Evolutionary conservation across 2,113 vertebrate species (phyloP).

Genomic region (Potamarius usumacintae): DNA sequence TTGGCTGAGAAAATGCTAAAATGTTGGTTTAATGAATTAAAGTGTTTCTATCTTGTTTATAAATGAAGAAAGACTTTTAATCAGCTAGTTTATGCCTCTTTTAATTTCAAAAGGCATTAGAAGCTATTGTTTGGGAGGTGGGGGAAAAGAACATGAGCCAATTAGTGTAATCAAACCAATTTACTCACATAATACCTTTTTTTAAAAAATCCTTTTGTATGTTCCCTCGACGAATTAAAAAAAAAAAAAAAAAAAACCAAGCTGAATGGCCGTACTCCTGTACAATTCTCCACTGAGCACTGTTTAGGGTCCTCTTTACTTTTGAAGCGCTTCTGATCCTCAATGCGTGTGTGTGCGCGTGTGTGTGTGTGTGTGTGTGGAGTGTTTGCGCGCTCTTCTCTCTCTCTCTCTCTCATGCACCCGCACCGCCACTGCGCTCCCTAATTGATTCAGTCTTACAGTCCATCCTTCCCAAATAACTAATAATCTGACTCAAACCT

Average conservation of each 20-base stretch:
- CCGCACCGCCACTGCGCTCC: slow-evolving; percentile 80
- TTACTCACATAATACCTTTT: slow-evolving; percentile 63
- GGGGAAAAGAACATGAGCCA: slow-evolving; percentile 30
- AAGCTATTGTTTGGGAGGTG: background rate
- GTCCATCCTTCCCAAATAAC: slow-evolving; percentile 87
- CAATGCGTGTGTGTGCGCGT: slow-evolving; percentile 44
- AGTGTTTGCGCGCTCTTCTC: background rate
- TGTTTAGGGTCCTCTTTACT: slow-evolving; percentile 58
- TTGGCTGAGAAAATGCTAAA: background rate
- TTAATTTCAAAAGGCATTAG: background rate
- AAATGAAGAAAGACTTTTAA: background rate
- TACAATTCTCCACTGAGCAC: slow-evolving; percentile 59
- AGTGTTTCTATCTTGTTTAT: background rate
- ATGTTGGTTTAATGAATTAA: background rate
- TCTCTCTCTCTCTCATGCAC: slow-evolving; percentile 67
- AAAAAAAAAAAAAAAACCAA: slow-evolving; percentile 66
- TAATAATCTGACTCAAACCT: slow-evolving; percentile 90
- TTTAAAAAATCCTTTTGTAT: slow-evolving; percentile 59
- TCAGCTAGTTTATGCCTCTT: background rate
- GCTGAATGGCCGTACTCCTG: slow-evolving; percentile 52
- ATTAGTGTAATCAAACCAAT: slow-evolving; percentile 48
- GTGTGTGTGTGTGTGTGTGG: background rate
- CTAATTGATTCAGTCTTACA: slow-evolving; percentile 93
- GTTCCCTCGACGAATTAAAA: slow-evolving; percentile 54
- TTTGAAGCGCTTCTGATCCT: slow-evolving; percentile 70